Evolutionary conservation across 2,797 vertebrate species (phyloP).

Genomic region (Limosa lapponica): DNA sequence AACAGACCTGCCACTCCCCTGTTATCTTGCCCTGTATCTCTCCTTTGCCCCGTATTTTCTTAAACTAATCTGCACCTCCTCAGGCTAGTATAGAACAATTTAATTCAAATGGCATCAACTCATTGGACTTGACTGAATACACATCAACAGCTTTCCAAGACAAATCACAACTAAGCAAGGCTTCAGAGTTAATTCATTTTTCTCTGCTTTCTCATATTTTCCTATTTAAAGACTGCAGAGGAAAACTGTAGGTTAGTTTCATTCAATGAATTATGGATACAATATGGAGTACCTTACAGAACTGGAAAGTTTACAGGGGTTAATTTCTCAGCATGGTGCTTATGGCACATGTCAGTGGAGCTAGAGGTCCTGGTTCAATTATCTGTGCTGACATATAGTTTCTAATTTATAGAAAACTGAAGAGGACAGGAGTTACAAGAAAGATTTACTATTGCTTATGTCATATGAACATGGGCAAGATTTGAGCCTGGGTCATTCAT

Average conservation of each 20-base stretch:
- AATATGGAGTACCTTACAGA: neutral
- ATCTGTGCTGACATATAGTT: neutral
- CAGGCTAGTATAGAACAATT: conserved; percentile 4
- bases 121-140: neutral
- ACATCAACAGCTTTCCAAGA: neutral
- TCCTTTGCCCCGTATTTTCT: conserved; percentile 36
- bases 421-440: neutral
- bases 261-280: neutral
- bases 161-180: neutral
- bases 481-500: neutral
- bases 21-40: neutral
- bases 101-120: neutral
- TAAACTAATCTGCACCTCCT: neutral
- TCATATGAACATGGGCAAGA: neutral
- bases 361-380: neutral
- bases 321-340: neutral
- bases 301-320: neutral
- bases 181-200: neutral
- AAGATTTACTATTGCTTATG: neutral
- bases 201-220: neutral
- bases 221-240: neutral
- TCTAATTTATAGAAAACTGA: neutral
- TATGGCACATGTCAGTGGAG: neutral
- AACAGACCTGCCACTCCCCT: neutral
- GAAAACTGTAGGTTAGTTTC: neutral